Conservation (phyloP, 1,140 invertebrate genomes). For the Sinonovacula constricta region DNA sequence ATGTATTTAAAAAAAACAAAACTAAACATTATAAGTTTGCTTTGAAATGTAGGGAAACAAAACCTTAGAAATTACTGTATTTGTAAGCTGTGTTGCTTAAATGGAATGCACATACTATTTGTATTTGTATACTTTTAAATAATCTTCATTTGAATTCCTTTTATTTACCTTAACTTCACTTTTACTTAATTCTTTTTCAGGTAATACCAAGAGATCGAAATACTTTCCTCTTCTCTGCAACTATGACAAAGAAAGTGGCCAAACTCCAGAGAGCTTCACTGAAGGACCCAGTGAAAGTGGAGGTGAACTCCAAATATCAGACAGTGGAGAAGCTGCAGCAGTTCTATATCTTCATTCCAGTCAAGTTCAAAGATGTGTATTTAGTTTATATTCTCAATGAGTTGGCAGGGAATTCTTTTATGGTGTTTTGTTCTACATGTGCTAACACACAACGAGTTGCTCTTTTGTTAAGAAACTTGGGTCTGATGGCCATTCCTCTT, state of each 20-base stretch:
- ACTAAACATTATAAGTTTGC: no score
- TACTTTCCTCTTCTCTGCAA: slow-evolving; percentile 96
- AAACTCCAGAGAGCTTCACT: slow-evolving; percentile 97
- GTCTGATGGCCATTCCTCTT: slow-evolving; percentile 92
- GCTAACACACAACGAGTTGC: slow-evolving; percentile 93
- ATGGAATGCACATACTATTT: no score
- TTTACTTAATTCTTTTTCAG: no score
- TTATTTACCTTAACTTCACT: no score
- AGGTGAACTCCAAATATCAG: slow-evolving; percentile 98
- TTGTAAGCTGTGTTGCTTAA: no score
- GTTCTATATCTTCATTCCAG: slow-evolving; percentile 96
- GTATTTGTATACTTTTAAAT: no score
- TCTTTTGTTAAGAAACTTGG: slow-evolving; percentile 93
- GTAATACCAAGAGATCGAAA: slow-evolving; percentile 91
- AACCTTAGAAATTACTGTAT: no score
- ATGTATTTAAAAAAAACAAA: no score
- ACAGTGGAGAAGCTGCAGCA: slow-evolving; percentile 98
- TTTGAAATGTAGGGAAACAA: no score
- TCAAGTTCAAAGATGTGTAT: slow-evolving; percentile 98
- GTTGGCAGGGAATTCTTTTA: slow-evolving; percentile 96
- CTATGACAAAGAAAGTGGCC: slow-evolving; percentile 96
- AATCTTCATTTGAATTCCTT: no score
- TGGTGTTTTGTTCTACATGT: slow-evolving; percentile 98
- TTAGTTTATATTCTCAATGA: slow-evolving; percentile 98
- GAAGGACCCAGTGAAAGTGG: slow-evolving; percentile 93